A percentile compares a stretch with the other conserved stretches of the same genome.
Evolutionary conservation across 2,113 vertebrate species (phyloP).

Genomic region (Brevimyrus niger): DNA sequence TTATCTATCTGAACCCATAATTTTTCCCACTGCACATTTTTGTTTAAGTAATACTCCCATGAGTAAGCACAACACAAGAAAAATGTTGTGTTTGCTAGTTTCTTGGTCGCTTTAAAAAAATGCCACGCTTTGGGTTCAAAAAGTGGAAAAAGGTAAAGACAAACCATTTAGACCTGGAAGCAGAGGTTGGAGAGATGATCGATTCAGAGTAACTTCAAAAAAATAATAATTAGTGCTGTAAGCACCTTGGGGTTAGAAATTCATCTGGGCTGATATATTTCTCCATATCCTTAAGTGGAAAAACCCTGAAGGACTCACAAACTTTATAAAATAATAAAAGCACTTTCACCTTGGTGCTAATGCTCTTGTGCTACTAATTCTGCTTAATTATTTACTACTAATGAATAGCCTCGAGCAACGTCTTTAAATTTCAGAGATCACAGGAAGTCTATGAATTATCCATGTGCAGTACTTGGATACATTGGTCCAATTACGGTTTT

Average conservation of each 20-base stretch:
- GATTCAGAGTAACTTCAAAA: conserved; percentile 26
- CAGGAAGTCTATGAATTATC: conserved; percentile 48
- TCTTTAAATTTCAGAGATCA: conserved; percentile 51
- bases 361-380: conserved; percentile 34
- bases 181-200: not conserved
- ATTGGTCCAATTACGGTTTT: conserved; percentile 50
- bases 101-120: not conserved
- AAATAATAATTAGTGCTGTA: conserved; percentile 45
- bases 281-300: conserved; percentile 56
- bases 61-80: not conserved
- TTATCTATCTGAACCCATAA: not conserved
- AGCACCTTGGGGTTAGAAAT: conserved; percentile 51
- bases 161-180: not conserved
- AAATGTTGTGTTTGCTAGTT: not conserved
- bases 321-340: conserved; percentile 62
- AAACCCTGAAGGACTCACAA: conserved; percentile 51
- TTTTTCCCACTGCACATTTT: not conserved
- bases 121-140: not conserved
- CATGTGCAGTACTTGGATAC: conserved; percentile 53
- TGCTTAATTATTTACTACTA: conserved; percentile 62
- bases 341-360: conserved; percentile 50
- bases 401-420: conserved; percentile 53
- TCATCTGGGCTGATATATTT: conserved; percentile 51
- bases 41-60: not conserved
- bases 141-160: not conserved